Conservation (phyloP, 2,797 vertebrate genomes). For the Bradypus variegatus region DNA sequence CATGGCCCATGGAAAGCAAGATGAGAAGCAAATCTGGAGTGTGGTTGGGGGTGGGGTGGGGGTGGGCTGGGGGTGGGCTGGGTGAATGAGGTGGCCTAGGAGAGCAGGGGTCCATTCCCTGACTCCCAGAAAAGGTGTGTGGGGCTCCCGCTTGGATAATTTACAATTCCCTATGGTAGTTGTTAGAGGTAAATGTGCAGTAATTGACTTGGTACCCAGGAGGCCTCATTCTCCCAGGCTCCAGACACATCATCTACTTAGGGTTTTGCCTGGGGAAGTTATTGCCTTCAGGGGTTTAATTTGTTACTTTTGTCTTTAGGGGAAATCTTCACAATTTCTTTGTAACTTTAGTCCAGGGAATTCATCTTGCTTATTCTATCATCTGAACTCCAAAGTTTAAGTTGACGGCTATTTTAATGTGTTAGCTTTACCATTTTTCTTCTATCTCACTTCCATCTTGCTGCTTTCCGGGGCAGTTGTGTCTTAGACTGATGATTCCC, state of each 20-base stretch:
- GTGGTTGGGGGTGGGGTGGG: not conserved
- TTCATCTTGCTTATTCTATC: not conserved
- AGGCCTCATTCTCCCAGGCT: not conserved
- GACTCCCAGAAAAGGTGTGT: not conserved
- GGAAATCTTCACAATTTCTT: not conserved
- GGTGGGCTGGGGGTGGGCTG: not conserved
- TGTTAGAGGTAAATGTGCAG: not conserved
- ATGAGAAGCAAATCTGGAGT: not conserved
- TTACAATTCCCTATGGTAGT: not conserved
- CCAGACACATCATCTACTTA: not conserved
- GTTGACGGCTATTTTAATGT: not conserved
- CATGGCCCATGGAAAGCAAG: not conserved
- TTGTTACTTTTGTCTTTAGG: slow-evolving; percentile 27
- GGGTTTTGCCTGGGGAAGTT: not conserved
- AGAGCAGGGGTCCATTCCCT: not conserved
- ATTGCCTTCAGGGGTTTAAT: slow-evolving; percentile 18
- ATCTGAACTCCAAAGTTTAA: not conserved
- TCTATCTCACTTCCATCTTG: not conserved
- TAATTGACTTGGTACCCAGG: not conserved
- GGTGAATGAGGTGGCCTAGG: not conserved
- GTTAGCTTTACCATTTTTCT: not conserved
- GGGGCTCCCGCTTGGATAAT: not conserved
- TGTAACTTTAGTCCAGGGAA: slow-evolving; percentile 5
- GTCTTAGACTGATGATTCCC: not conserved
- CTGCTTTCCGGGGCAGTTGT: not conserved